Evolutionary conservation across 2,113 vertebrate species (phyloP).

Genomic region (Mesitornis unicolor): DNA sequence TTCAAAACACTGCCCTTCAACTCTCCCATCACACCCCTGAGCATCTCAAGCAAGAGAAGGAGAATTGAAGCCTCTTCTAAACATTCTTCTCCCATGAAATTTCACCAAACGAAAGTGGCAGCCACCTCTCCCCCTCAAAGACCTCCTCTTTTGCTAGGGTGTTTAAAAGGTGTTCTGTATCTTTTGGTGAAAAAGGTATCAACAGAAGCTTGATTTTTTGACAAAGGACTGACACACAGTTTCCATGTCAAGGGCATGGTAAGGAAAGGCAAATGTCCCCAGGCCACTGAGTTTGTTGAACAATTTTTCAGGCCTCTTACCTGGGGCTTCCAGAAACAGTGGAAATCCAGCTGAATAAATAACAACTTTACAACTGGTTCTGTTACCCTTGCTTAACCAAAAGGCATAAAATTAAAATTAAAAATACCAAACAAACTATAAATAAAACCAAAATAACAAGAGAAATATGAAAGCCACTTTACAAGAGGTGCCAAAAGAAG

Average conservation of each 20-base stretch:
- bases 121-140: neutral
- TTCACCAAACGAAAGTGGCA: neutral
- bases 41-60: neutral
- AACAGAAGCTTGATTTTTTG: neutral
- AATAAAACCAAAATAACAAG: neutral
- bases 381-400: neutral
- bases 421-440: neutral
- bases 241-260: neutral
- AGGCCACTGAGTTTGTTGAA: neutral
- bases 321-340: neutral
- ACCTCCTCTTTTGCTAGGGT: neutral
- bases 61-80: neutral
- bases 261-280: neutral
- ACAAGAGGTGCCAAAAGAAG: constrained; percentile 37
- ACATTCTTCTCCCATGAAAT: neutral
- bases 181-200: neutral
- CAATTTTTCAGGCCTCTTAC: neutral
- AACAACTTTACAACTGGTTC: neutral
- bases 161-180: neutral
- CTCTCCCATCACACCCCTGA: rapidly evolving
- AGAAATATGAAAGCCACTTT: neutral
- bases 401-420: neutral
- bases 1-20: neutral
- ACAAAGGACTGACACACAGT: neutral
- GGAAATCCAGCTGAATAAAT: neutral